These are phyloP conservation scores for Aphelinus certus DNA, from an alignment of 1,140 invertebrate genomes.

Conservation along the genomic window DNA sequence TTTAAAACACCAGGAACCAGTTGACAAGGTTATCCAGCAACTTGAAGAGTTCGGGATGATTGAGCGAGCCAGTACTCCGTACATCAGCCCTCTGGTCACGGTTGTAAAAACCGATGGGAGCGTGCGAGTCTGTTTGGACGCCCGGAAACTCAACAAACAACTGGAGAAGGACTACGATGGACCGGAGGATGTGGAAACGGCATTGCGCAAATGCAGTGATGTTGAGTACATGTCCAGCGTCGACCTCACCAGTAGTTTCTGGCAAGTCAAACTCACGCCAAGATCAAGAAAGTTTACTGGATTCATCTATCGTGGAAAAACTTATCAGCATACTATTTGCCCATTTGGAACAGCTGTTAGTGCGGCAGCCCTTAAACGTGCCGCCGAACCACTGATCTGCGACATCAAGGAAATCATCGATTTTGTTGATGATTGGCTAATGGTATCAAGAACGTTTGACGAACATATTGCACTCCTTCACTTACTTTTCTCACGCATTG, in stretches of 20 bases:
- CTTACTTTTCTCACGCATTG: background rate
- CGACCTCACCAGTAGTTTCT: conserved; percentile 53
- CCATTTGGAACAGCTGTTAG: conserved; percentile 54
- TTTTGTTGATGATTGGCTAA: conserved; percentile 44
- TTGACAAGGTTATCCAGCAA: no score
- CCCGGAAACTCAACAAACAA: conserved; percentile 48
- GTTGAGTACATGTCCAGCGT: conserved; percentile 44
- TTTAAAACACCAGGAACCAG: no score
- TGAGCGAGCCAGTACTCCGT: conserved; percentile 45
- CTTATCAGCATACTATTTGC: conserved; percentile 47
- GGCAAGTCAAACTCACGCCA: conserved; percentile 50
- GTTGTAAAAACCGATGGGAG: conserved; percentile 47
- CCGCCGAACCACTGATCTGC: background rate
- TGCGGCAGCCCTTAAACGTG: conserved; percentile 47
- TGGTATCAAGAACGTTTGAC: conserved; percentile 28
- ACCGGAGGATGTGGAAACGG: conserved; percentile 45
- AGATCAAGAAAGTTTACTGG: conserved; percentile 50
- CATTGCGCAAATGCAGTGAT: conserved; percentile 40
- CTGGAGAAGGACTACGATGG: conserved; percentile 48
- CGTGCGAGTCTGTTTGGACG: conserved; percentile 52
- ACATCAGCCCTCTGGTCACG: conserved; percentile 48
- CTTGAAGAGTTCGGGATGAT: conserved; percentile 37
- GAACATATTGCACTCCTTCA: conserved; percentile 43
- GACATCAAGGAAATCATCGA: conserved; percentile 18
- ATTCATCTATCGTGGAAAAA: conserved; percentile 48